Percentiles rank a stretch among this genome's conserved stretches.
phyloP scores from a whole-genome alignment of 2,888 invertebrate species.

The Arenicola marina region DNA sequence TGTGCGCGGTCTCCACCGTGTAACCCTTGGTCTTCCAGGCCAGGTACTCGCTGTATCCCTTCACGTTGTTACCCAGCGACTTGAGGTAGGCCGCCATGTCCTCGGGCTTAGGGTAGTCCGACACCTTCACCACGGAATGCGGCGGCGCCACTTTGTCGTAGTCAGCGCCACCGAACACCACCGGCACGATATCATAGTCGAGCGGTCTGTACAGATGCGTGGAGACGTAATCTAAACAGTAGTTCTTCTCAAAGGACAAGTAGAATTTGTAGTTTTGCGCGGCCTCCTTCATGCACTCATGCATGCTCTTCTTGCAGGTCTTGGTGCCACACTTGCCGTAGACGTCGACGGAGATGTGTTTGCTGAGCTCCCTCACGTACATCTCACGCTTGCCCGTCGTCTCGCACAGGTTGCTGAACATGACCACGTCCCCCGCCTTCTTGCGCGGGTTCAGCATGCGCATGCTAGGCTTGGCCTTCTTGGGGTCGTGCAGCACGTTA shows the following conservation, averaged over 20 bases:
- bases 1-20: not conserved
- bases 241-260: not conserved
- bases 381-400: constrained; percentile 9
- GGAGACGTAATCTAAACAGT: constrained; percentile 3
- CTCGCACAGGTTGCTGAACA: constrained; percentile 10
- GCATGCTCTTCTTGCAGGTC: constrained; percentile 9
- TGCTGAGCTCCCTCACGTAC: constrained; percentile 20
- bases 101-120: constrained; percentile 1
- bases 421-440: constrained; percentile 6
- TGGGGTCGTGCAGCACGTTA: not conserved
- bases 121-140: not conserved
- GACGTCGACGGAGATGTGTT: constrained; percentile 34
- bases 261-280: not conserved
- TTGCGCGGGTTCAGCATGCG: not conserved
- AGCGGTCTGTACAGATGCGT: not conserved
- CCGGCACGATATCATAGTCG: not conserved
- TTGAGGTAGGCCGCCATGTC: constrained; percentile 1
- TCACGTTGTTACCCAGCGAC: not conserved
- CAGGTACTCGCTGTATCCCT: not conserved
- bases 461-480: not conserved
- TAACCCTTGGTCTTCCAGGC: not conserved
- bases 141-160: not conserved
- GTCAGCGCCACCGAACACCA: constrained; percentile 3
- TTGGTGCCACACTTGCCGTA: constrained; percentile 35
- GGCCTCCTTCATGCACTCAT: not conserved